Evolutionary conservation across 2,888 invertebrate genomes (phyloP).

Genomic region (Drosophila melanosoma): DNA sequence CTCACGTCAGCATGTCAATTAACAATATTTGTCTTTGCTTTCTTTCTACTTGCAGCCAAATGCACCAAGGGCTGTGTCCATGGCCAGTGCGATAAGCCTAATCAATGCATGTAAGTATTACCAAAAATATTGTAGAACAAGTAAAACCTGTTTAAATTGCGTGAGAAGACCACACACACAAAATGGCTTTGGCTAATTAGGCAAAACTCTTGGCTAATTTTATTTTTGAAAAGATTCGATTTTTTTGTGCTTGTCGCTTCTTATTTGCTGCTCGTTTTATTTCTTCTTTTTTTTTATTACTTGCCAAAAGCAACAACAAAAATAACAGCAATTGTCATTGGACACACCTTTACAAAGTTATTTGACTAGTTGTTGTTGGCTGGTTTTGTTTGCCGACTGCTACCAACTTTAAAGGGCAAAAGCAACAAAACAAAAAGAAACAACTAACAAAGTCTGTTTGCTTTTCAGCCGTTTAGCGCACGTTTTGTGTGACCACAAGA

Average conservation of each 20-base stretch:
- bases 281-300: constrained; percentile 6
- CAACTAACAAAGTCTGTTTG: constrained; percentile 26
- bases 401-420: constrained; percentile 63
- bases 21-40: constrained; percentile 45
- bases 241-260: background rate
- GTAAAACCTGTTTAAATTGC: background rate
- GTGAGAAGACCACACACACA: constrained; percentile 11
- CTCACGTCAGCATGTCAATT: constrained; percentile 62
- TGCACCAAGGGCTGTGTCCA: constrained; percentile 97
- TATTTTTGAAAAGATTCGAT: constrained; percentile 29
- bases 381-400: constrained; percentile 56
- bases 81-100: constrained; percentile 96
- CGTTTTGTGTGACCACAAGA: constrained; percentile 75
- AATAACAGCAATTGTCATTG: constrained; percentile 47
- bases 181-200: constrained; percentile 39
- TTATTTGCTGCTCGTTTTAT: constrained; percentile 41
- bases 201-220: constrained; percentile 26
- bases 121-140: background rate
- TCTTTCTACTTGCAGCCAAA: constrained; percentile 88
- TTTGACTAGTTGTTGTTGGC: constrained; percentile 40
- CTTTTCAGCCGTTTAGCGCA: constrained; percentile 68
- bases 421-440: constrained; percentile 25
- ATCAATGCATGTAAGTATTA: constrained; percentile 97
- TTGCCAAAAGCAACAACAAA: constrained; percentile 7
- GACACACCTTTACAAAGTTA: constrained; percentile 63